Base-by-base conservation (phyloP, 2,797 vertebrate species). In the Cryptoblepharus egeriae region DNA sequence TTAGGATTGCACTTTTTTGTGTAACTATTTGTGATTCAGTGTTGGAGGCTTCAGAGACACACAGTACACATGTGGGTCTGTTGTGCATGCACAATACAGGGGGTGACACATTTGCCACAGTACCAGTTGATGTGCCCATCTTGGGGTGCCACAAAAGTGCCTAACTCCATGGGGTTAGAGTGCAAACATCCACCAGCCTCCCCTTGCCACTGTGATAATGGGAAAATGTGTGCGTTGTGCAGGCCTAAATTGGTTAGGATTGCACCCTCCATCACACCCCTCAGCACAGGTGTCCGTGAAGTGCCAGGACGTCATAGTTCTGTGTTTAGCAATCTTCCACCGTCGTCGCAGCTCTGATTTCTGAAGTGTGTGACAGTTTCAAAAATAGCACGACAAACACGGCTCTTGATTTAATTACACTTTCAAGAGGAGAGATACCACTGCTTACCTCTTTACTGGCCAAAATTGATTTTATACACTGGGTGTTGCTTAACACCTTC, bases 371-470 rank as follows among this genome's bases (percentile, higher is more conserved):
- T 58, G 75, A 85, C 85, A 83, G 30, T 85, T 78, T 85, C 58
- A 77, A 65, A 83, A 78, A 72, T 88, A 85, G 84, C 15, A 68
- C 63, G 45, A 81, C 16, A 79, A 69, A 80, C 76, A 64, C 18
- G 45, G 73, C 55, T 81, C 79, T 77, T 75, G 37, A 75, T 75
- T 12, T 83, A 72, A 83, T 85, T 78, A 80, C 61, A 80, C 70
- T 79, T 85, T 87, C 76, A 45, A 88, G 45, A 83, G 84, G 68
- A 30, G 11, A 74, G 80, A 64, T 78, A 75, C 61, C 83, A 68
- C 49, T 75, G 70, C 24, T 87, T 88, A 67, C 24, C 77, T 86
- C 75, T 32, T 28, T 83, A 80, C 24, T 15, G 42, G 68, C 58
- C 74, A 24, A 74, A 75, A 85, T 76, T 26, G 7, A 74, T 18